Evolutionary conservation across 2,113 vertebrate genomes (phyloP), one percentile per base, ranked within the genome.

Genomic region (Bettongia penicillata): DNA sequence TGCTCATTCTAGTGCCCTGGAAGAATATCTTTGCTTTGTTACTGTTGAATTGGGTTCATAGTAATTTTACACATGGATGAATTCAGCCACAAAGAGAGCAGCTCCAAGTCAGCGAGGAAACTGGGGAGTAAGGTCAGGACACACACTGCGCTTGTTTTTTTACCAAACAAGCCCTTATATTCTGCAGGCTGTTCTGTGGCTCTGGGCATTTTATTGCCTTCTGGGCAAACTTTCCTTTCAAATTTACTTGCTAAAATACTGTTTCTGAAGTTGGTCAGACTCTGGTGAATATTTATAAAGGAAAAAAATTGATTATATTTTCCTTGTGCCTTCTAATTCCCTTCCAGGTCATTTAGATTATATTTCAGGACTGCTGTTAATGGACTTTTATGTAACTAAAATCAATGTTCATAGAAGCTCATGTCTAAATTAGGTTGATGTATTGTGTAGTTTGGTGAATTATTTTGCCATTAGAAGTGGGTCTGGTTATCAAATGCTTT

Each of bases 311-410:
- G 19, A 6, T 84, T 84, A 43, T 84, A 8, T 8, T 43, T 43
- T 84, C 68, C n/a, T 84, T 19, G 68, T 84, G 68, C 68, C 37
- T 84, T 43, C 19, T 84, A 84, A 84, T 84, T 43, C 68, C 68
- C 43, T 84, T 84, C 37, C n/a, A 84, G n/a, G 68, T 84, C 68
- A 84, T 43, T 84, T 84, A 43, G 14, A 84, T 84, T 84, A 84
- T 84, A 43, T 84, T 43, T 84, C 51, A 96, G 50, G 14, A 31
- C 22, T 95, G 37, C 89, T 95, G 31, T 91, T 95, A 48, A 94
- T 89, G 68, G 68, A 8, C 68, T 95, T 95, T 92, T 77, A 2
- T 49, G 55, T 92, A 28, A 43, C 91, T 90, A 89, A 91, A 92
- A 89, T 84, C 68, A 26, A 92, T 47, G 37, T 55, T 93, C 28